Conservation (phyloP, 2,797 vertebrate genomes). For the Anabacerthia variegaticeps region DNA sequence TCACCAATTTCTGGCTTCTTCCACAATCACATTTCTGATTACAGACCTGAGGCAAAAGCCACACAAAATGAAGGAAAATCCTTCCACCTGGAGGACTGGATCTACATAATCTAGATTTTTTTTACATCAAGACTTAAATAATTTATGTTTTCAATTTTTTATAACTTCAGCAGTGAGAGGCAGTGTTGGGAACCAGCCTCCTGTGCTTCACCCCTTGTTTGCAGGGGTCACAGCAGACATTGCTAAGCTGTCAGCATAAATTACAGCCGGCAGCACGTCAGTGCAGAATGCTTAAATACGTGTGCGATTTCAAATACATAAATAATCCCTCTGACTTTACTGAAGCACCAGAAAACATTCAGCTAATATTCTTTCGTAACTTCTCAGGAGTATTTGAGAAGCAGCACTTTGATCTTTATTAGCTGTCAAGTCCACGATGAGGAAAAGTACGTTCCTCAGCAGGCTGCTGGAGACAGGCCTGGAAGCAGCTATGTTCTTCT, state of each 20-base stretch:
- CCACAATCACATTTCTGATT: neutral
- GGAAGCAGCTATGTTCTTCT: neutral
- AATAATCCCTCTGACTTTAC: conserved; percentile 6
- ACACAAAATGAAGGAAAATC: neutral
- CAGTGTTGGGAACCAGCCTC: neutral
- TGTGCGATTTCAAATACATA: neutral
- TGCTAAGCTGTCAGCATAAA: neutral
- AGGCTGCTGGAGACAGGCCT: neutral
- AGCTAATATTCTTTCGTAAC: neutral
- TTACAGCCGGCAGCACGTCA: neutral
- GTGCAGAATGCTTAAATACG: neutral
- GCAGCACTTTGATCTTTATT: conserved; percentile 44
- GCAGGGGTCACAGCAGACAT: neutral
- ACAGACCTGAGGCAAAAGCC: neutral
- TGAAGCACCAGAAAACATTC: conserved; percentile 7
- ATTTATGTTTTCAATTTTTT: conserved; percentile 37
- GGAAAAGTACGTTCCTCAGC: neutral
- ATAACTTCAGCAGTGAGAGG: neutral
- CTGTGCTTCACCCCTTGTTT: neutral
- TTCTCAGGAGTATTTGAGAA: neutral
- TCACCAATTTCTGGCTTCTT: neutral
- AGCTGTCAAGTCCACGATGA: neutral
- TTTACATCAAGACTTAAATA: neutral
- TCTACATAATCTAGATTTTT: neutral
- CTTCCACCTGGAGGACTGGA: neutral